Evolutionary conservation across 2,797 vertebrate genomes (phyloP), one percentile per base, ranked within the genome.

Genomic region (Spatula clypeata): DNA sequence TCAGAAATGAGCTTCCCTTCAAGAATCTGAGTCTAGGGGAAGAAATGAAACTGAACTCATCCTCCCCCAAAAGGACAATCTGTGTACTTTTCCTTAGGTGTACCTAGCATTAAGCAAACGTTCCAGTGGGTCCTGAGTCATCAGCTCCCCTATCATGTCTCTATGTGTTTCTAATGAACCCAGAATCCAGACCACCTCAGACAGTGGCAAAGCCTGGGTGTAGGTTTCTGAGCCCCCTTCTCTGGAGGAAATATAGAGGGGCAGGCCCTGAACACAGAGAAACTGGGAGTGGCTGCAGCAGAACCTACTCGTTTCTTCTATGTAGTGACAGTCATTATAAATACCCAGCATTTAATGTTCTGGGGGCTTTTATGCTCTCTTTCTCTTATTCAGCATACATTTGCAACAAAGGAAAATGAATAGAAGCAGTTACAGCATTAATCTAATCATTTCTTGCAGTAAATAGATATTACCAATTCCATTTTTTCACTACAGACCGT

Each of bases 151-250:
- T 32, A 8, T 16, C 4, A 17, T 1, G 1, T 21, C 29, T 61
- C 19, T 27, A 0, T 11, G 0, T 18, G 24, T 11, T 85, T 54
- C 70, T 53, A 42, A 42, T 6, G 29, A 8, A 61, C 21, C 15
- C 23, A 57, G 32, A 7, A 32, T 6, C 27, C 38, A 54, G 27
- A 1, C 42, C 54, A 36, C 15, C 58, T 44, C n/a, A 83, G 60
- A 2, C 27, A 12, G 3, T 1, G 13, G 0, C 0, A 19, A 60
- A 45, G 16, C n/a, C 69, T 27, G 11, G 45, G 10, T 7, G 12
- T 11, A 47, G 34, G 18, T 79, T 67, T 44, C 38, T 27, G 36
- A 69, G 10, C 32, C 27, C 20, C 34, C 0, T 0, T 0, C 34
- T 31, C 24, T 9, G 11, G 32, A 36, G 15, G 9, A 18, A 70